These are phyloP conservation scores for Mimas tiliae DNA, from an alignment of 2,888 invertebrate species.

Conservation along the genomic window DNA sequence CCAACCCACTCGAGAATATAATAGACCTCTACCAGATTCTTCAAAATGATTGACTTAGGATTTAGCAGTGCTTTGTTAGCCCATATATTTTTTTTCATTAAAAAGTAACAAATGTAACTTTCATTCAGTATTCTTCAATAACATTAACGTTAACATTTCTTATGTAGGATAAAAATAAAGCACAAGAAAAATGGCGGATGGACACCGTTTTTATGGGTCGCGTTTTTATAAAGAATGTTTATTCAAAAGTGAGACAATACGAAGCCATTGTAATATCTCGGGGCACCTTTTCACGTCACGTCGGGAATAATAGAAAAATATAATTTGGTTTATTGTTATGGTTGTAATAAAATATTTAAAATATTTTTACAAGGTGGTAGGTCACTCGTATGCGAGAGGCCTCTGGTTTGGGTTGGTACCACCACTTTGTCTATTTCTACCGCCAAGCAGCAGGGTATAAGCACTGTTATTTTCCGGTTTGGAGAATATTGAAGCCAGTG, in stretches of 20 bases:
- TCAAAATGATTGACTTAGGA: no score
- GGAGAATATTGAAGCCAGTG: no score
- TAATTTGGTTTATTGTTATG: neutral
- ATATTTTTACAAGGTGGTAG: no score
- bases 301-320: neutral
- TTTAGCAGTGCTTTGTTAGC: no score
- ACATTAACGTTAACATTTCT: neutral
- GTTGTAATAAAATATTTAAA: neutral
- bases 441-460: no score
- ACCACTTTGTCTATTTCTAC: no score
- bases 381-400: no score
- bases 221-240: constrained; percentile 8
- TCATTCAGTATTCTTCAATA: neutral
- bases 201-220: neutral
- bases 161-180: neutral
- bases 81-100: no score
- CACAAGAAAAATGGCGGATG: neutral
- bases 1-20: no score
- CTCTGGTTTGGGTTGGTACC: no score
- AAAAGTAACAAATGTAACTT: neutral
- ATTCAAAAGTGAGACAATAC: constrained; percentile 26
- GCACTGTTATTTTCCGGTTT: no score
- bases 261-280: constrained; percentile 5
- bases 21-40: no score
- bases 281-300: neutral